Conservation (phyloP, 2,888 invertebrate genomes). For the Belgica antarctica region DNA sequence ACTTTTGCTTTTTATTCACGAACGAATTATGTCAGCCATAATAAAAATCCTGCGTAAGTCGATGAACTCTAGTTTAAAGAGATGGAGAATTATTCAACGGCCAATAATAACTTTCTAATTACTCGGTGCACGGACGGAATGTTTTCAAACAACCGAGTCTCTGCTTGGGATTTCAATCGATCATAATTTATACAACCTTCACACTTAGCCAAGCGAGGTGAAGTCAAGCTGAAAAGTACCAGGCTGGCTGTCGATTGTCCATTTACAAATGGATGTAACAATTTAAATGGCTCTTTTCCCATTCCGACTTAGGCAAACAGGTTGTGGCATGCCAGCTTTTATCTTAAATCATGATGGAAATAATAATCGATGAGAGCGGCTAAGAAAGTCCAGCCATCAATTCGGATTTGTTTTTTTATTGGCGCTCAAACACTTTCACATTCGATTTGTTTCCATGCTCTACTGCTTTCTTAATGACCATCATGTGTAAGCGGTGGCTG, state of each 20-base stretch:
- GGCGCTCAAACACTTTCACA: constrained; percentile 32
- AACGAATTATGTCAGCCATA: constrained; percentile 9
- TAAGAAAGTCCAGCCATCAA: neutral
- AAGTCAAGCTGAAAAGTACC: constrained; percentile 16
- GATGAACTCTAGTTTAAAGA: neutral
- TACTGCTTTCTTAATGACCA: neutral
- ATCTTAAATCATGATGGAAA: constrained; percentile 16
- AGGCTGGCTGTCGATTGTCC: neutral
- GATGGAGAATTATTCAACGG: neutral
- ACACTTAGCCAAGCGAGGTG: neutral
- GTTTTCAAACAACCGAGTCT: neutral
- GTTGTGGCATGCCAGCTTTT: neutral
- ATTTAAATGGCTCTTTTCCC: neutral
- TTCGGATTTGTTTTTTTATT: neutral
- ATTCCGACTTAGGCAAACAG: neutral
- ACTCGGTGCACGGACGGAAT: neutral
- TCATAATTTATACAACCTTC: constrained; percentile 31
- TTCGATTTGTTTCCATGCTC: constrained; percentile 15
- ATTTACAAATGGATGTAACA: neutral
- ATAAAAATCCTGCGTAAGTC: constrained; percentile 12
- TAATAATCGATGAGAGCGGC: neutral
- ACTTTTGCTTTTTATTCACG: constrained; percentile 17
- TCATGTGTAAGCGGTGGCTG: neutral
- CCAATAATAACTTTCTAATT: constrained; percentile 2
- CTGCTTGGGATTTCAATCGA: neutral